A percentile compares a stretch with the other conserved stretches of the same genome.
These are phyloP conservation scores for Trinorchestia longiramus DNA, from an alignment of 1,140 invertebrate genomes.

Conservation along the genomic window DNA sequence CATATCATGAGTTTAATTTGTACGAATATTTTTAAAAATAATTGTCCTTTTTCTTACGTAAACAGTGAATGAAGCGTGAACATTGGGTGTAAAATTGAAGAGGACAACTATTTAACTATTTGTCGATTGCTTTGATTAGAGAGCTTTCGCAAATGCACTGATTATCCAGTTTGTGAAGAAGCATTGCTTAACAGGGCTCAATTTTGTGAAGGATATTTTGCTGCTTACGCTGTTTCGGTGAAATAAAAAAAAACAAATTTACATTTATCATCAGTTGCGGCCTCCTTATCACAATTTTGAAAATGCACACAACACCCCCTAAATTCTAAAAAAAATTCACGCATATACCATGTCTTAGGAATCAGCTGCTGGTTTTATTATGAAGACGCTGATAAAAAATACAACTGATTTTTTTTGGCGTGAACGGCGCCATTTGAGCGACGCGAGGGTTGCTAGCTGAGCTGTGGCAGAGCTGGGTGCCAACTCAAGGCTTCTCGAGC, in stretches of 20 bases:
- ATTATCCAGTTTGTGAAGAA: background rate
- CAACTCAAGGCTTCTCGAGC: background rate
- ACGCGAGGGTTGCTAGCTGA: background rate
- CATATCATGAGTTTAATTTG: background rate
- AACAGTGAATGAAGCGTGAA: background rate
- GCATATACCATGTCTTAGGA: background rate
- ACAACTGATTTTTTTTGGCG: background rate
- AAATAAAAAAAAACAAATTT: too few relatives aligned
- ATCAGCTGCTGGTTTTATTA: background rate
- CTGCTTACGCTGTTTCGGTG: too few relatives aligned
- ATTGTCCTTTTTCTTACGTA: background rate
- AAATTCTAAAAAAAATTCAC: background rate
- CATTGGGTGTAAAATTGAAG: background rate
- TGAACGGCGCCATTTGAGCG: background rate
- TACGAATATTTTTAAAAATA: background rate
- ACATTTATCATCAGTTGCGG: background rate
- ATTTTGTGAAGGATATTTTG: background rate
- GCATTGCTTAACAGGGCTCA: background rate
- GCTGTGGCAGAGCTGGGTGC: background rate
- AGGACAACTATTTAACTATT: background rate
- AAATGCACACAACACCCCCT: background rate
- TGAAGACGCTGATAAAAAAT: background rate
- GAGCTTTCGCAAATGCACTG: background rate
- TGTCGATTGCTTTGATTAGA: background rate
- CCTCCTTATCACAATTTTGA: background rate